phyloP scores from a whole-genome alignment of 2,113 vertebrate genomes.

The Odontophorus gujanensis region DNA sequence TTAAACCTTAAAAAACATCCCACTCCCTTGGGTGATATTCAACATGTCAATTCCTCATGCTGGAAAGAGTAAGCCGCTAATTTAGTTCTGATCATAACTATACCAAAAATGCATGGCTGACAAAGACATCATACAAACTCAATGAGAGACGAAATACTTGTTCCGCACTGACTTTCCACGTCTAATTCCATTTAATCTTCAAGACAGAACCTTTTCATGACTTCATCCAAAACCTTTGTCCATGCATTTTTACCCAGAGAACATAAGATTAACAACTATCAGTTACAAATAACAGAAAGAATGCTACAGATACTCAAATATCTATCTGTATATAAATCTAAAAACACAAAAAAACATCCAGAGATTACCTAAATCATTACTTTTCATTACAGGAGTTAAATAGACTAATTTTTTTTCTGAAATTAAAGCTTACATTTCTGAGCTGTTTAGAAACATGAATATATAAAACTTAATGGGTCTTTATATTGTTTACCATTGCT shows the following conservation, averaged over 20 bases:
- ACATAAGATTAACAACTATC: neutral
- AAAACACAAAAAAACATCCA: neutral
- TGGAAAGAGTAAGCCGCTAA: constrained; percentile 37
- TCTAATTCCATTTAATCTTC: neutral
- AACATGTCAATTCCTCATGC: constrained; percentile 19
- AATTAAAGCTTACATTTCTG: neutral
- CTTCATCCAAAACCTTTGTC: neutral
- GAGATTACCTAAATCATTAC: neutral
- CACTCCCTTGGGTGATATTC: constrained; percentile 2
- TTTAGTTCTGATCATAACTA: constrained; percentile 5
- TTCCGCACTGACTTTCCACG: neutral
- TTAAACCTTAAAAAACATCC: constrained; percentile 19
- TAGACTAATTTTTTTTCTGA: neutral
- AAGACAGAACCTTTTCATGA: neutral
- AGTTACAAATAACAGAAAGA: neutral
- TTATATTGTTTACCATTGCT: neutral
- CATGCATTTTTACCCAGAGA: neutral
- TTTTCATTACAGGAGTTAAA: neutral
- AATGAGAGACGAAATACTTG: neutral
- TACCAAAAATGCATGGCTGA: neutral
- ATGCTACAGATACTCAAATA: neutral
- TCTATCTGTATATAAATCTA: neutral
- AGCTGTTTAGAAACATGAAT: constrained; percentile 15
- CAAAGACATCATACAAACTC: neutral
- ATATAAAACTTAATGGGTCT: neutral